Percentiles rank a stretch among this genome's conserved stretches.
Evolutionary conservation across 2,888 invertebrate genomes (phyloP).

Genomic region (Dynastes grantii): DNA sequence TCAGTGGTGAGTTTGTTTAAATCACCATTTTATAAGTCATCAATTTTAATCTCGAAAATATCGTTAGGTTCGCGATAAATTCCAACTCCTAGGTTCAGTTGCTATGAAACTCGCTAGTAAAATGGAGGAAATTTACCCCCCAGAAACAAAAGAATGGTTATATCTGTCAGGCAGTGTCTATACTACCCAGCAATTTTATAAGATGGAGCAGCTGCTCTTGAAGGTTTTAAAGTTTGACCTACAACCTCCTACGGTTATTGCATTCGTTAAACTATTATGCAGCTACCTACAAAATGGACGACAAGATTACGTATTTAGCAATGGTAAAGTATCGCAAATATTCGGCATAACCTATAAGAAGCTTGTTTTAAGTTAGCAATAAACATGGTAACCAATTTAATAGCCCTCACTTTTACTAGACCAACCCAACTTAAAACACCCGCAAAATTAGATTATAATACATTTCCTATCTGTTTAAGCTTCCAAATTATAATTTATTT

Average conservation of each 20-base stretch:
- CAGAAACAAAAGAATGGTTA: constrained; percentile 65
- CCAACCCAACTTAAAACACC: no score
- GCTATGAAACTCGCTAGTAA: constrained; percentile 68
- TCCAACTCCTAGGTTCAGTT: constrained; percentile 68
- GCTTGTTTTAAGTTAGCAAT: no score
- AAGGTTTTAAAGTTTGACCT: constrained; percentile 65
- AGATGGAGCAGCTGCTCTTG: constrained; percentile 67
- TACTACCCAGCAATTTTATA: constrained; percentile 63
- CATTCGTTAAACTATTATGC: constrained; percentile 65
- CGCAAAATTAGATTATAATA: no score
- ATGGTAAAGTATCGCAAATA: constrained; percentile 60
- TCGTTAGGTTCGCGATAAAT: constrained; percentile 63
- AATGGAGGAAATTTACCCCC: constrained; percentile 67
- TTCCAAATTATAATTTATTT: background rate
- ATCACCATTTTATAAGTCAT: background rate
- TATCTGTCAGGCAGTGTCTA: constrained; percentile 66
- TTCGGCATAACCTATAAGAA: no score
- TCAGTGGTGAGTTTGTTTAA: constrained; percentile 63
- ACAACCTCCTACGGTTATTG: constrained; percentile 65
- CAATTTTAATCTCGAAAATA: background rate
- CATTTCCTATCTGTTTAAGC: no score
- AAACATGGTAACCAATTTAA: no score
- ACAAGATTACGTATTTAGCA: constrained; percentile 62
- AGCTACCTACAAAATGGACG: constrained; percentile 60
- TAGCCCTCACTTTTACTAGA: no score